These are phyloP conservation scores for Mionectes olivaceus DNA, from an alignment of 2,797 vertebrate species.

Conservation along the genomic window DNA sequence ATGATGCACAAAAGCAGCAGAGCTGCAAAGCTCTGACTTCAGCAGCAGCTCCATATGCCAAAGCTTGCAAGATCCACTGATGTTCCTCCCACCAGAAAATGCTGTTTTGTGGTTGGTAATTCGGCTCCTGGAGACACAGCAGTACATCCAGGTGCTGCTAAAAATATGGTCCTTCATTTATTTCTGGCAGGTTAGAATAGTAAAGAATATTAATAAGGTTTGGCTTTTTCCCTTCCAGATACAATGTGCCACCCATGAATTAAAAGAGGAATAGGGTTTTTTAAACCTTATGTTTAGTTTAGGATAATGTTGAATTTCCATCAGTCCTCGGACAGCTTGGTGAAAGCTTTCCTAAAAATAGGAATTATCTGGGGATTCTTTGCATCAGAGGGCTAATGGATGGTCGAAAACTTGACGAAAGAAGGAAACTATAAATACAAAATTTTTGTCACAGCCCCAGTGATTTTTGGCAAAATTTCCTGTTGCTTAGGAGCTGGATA, in stretches of 20 bases:
- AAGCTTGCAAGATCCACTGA: background rate
- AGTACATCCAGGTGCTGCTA: background rate
- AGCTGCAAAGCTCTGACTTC: background rate
- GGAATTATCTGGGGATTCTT: background rate
- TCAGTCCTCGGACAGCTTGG: background rate
- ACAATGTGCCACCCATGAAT: background rate
- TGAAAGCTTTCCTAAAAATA: conserved; percentile 24
- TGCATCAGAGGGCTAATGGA: background rate
- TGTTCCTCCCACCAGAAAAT: background rate
- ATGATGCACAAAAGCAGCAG: background rate
- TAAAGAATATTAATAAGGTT: background rate
- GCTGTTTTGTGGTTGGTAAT: background rate
- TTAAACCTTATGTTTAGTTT: background rate
- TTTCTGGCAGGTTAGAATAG: background rate
- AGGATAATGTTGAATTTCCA: conserved; percentile 4
- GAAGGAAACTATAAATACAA: conserved; percentile 3
- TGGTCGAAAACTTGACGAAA: conserved; percentile 32
- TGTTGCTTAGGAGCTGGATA: conserved; percentile 31
- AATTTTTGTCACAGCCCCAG: background rate
- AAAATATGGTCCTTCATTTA: background rate
- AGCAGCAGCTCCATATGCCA: background rate
- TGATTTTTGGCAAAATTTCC: background rate
- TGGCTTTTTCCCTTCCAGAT: background rate
- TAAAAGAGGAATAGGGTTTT: background rate
- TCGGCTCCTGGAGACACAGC: background rate